Percentiles rank a stretch among this genome's conserved stretches.
Conservation (phyloP, 2,113 vertebrate genomes). For the Indicator indicator region DNA sequence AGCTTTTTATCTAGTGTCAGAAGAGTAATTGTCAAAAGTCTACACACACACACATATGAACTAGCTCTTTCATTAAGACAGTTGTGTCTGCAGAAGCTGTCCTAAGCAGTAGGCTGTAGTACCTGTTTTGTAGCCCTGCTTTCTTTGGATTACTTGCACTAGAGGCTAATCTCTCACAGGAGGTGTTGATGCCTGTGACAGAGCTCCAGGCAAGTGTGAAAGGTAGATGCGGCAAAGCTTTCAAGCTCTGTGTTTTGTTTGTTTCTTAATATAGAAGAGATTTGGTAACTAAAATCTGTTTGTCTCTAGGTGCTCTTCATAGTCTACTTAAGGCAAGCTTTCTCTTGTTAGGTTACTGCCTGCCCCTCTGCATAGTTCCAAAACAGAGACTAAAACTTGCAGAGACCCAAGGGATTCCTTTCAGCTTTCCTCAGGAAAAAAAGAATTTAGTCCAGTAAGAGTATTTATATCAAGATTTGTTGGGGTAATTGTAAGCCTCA, state of each 20-base stretch:
- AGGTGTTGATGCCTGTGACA: not conserved
- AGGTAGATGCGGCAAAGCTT: not conserved
- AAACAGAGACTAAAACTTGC: not conserved
- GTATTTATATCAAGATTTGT: fast-evolving
- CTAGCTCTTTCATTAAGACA: fast-evolving
- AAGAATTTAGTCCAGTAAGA: not conserved
- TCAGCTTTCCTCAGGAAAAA: not conserved
- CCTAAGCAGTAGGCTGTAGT: too few species aligned
- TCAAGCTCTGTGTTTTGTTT: not conserved
- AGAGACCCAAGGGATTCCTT: not conserved
- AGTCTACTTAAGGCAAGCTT: not conserved
- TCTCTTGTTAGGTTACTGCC: not conserved
- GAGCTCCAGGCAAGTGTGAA: not conserved
- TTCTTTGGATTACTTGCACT: fast-evolving
- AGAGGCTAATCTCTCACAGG: not conserved
- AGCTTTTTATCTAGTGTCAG: not conserved
- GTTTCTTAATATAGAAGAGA: not conserved
- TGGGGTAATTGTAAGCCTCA: not conserved
- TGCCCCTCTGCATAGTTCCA: not conserved
- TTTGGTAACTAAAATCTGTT: not conserved
- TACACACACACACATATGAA: fast-evolving
- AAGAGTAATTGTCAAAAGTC: fast-evolving
- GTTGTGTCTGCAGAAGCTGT: fast-evolving
- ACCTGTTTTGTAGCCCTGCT: not conserved
- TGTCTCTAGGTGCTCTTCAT: not conserved